phyloP scores from a whole-genome alignment of 2,888 invertebrate species.

The Linnaemya vulpina region DNA sequence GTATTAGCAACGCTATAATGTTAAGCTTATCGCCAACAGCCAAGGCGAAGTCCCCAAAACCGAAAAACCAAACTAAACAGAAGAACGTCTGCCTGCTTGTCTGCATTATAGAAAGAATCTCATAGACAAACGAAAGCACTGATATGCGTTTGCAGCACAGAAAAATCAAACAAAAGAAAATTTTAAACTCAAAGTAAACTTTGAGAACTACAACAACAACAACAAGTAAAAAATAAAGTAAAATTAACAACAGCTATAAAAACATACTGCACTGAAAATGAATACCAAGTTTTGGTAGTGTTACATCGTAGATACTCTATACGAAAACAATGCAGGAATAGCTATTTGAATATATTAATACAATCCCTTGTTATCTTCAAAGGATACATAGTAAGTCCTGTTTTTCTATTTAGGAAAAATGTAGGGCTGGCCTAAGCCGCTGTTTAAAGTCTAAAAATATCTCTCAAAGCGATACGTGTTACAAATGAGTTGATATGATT shows the following conservation, averaged over 20 bases:
- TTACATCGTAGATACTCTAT: background rate
- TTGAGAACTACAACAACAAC: constrained; percentile 20
- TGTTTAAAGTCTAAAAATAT: too few species aligned
- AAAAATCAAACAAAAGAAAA: constrained; percentile 77
- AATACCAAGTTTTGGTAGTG: background rate
- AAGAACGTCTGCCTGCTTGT: background rate
- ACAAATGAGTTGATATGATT: background rate
- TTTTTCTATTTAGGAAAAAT: too few species aligned
- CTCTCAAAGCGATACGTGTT: too few species aligned
- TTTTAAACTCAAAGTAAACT: constrained; percentile 64
- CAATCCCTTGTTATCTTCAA: too few species aligned
- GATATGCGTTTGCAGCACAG: constrained; percentile 35
- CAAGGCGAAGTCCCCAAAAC: constrained; percentile 60
- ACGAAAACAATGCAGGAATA: too few species aligned
- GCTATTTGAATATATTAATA: too few species aligned
- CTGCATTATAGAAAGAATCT: background rate
- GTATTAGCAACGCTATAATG: constrained; percentile 76
- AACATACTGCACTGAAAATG: constrained; percentile 60
- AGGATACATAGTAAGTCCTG: too few species aligned
- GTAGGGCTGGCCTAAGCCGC: too few species aligned
- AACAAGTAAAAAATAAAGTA: constrained; percentile 11
- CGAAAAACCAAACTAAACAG: constrained; percentile 38
- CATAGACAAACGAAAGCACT: constrained; percentile 3
- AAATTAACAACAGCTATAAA: constrained; percentile 65
- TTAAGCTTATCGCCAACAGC: constrained; percentile 78